Conservation (phyloP, 2,113 vertebrate species). For the Sylvilagus bachmani region DNA sequence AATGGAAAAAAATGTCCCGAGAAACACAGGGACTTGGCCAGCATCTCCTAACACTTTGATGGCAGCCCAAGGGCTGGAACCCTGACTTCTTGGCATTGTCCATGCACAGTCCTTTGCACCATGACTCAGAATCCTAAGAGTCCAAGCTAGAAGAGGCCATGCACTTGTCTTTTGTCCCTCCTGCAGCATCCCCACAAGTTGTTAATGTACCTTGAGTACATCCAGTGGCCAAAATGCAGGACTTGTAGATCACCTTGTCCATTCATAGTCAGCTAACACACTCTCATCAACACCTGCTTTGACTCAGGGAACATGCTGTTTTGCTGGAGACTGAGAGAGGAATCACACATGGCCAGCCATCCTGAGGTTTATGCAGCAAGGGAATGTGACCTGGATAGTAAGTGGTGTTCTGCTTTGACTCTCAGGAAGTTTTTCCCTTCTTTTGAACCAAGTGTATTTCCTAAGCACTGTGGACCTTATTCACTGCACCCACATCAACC, state of each 20-base stretch:
- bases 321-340: background rate
- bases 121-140: background rate
- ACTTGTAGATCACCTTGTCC: background rate
- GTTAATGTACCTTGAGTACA: background rate
- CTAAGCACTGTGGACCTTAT: background rate
- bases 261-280: background rate
- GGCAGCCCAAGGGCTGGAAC: background rate
- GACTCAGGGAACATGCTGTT: background rate
- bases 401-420: background rate
- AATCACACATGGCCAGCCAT: background rate
- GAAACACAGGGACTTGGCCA: background rate
- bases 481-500: background rate
- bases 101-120: background rate
- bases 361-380: background rate
- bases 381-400: background rate
- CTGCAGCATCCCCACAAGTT: background rate
- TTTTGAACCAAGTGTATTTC: slow-evolving; percentile 5
- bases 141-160: background rate
- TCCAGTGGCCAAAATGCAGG: background rate
- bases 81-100: background rate
- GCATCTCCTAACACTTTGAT: background rate
- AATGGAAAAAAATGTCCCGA: background rate
- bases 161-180: background rate
- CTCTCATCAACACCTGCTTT: background rate
- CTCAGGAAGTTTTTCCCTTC: slow-evolving; percentile 10